Evolutionary conservation across 1,140 invertebrate genomes (phyloP).

Genomic region (Drosophila aff.): DNA sequence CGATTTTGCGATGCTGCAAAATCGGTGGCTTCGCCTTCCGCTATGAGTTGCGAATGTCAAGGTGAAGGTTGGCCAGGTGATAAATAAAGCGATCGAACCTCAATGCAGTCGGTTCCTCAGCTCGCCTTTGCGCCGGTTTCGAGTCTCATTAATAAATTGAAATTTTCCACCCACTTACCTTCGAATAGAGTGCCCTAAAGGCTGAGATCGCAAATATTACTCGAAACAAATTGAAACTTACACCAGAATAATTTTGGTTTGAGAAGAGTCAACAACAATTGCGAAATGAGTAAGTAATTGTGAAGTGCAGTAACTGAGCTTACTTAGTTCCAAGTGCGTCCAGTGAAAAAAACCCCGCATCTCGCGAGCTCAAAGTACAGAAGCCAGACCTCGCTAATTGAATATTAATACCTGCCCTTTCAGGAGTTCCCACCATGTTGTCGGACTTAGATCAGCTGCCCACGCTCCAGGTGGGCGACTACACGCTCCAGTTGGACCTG

Average conservation of each 20-base stretch:
- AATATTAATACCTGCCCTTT: slow-evolving; percentile 61
- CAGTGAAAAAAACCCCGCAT: slow-evolving; percentile 15
- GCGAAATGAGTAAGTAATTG: slow-evolving; percentile 76
- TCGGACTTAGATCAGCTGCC: slow-evolving; percentile 89
- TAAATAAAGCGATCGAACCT: slow-evolving; percentile 12
- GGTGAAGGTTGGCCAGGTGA: slow-evolving; percentile 69
- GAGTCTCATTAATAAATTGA: slow-evolving; percentile 31
- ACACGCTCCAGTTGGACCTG: slow-evolving; percentile 89
- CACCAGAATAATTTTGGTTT: slow-evolving; percentile 37
- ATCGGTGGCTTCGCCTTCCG: slow-evolving; percentile 18
- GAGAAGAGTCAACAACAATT: slow-evolving; percentile 33
- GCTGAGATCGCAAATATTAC: slow-evolving; percentile 24
- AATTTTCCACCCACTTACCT: slow-evolving; percentile 30
- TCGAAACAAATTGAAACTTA: slow-evolving; percentile 21
- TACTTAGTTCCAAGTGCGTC: slow-evolving; percentile 11
- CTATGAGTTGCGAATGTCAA: slow-evolving; percentile 67
- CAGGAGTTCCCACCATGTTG: slow-evolving; percentile 89
- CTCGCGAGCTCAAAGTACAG: slow-evolving; percentile 28
- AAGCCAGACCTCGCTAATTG: slow-evolving; percentile 32
- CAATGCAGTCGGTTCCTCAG: slow-evolving; percentile 22
- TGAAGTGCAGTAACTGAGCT: slow-evolving; percentile 46
- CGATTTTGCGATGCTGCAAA: slow-evolving; percentile 24
- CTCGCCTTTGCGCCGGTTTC: slow-evolving; percentile 27
- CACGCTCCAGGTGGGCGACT: slow-evolving; percentile 89
- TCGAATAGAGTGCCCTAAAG: slow-evolving; percentile 36